Evolutionary conservation across 1,140 invertebrate genomes (phyloP).

Genomic region (Thaumetopoea pityocampa): DNA sequence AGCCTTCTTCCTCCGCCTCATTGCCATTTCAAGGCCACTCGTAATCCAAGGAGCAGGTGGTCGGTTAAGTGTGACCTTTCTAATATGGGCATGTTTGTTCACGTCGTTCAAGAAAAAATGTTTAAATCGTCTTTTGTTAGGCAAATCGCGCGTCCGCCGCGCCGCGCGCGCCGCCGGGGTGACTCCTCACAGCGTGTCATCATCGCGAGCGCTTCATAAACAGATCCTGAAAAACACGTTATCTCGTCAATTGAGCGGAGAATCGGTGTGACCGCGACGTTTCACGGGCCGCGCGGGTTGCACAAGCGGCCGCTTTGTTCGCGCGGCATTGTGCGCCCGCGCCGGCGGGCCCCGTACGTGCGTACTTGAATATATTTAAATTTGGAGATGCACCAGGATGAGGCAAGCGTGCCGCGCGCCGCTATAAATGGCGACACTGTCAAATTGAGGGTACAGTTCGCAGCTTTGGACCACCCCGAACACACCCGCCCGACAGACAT

Average conservation of each 20-base stretch:
- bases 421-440: conserved; percentile 64
- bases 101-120: conserved; percentile 1
- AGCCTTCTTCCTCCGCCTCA: no score
- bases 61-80: no score
- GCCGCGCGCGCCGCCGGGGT: conserved; percentile 12
- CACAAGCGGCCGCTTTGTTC: conserved; percentile 64
- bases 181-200: conserved; percentile 9
- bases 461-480: conserved; percentile 55
- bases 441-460: conserved; percentile 59
- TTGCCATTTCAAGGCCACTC: no score
- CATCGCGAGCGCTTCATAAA: conserved; percentile 33
- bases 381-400: conserved; percentile 71
- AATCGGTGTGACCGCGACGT: conserved; percentile 55
- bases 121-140: conserved; percentile 3
- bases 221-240: conserved; percentile 41
- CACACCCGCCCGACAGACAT: conserved; percentile 50
- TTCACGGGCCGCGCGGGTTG: conserved; percentile 53
- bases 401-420: conserved; percentile 42
- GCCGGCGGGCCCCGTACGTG: conserved; percentile 63
- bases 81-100: no score
- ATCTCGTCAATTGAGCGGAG: conserved; percentile 41
- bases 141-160: conserved; percentile 12
- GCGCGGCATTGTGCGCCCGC: conserved; percentile 63
- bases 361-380: conserved; percentile 75
- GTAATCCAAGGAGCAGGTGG: no score